Conservation (phyloP, 2,797 vertebrate genomes). For the Leptoclinus maculatus region DNA sequence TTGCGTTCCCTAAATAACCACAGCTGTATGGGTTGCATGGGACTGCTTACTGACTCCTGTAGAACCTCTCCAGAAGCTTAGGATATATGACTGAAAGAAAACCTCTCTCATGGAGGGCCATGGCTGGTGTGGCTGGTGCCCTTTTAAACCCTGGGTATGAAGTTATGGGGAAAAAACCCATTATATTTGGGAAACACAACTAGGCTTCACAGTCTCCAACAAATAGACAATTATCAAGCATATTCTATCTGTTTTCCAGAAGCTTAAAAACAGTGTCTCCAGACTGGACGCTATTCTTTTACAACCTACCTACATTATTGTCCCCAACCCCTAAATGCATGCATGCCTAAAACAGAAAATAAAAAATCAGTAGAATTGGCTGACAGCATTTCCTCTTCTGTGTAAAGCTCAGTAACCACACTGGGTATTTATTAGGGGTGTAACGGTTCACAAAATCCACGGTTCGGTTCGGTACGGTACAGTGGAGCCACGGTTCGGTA, state of each 20-base stretch:
- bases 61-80: conserved; percentile 31
- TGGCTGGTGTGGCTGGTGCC: no score
- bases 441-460: no score
- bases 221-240: neutral
- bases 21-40: neutral
- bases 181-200: neutral
- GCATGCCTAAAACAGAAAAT: neutral
- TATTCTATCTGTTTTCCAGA: neutral
- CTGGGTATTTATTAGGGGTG: no score
- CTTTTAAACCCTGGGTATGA: no score
- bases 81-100: conserved; percentile 16
- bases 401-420: conserved; percentile 14
- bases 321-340: neutral
- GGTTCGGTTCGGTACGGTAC: no score
- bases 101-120: neutral
- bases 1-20: neutral
- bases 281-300: neutral
- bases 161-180: no score
- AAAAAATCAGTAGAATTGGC: neutral
- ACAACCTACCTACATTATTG: neutral
- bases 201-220: neutral
- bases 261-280: neutral
- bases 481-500: no score
- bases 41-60: neutral
- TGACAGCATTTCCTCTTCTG: conserved; percentile 1